Conservation (phyloP, 2,113 vertebrate species). For the Apodemus speciosus region DNA sequence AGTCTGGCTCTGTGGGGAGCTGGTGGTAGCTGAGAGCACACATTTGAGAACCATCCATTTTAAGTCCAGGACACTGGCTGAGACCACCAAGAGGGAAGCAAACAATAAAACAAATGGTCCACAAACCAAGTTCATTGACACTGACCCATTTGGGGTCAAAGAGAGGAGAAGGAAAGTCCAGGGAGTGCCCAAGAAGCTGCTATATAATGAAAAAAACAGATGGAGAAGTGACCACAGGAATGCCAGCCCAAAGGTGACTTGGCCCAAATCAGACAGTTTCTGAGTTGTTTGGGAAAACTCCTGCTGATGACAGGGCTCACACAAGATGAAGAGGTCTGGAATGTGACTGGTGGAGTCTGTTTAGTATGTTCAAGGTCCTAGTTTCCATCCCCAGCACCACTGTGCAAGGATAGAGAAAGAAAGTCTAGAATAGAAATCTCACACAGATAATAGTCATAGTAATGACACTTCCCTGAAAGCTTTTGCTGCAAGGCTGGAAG, state of each 20-base stretch:
- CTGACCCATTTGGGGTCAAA: not conserved
- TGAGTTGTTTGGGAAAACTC: not conserved
- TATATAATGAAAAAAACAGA: not conserved
- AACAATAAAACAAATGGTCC: conserved; percentile 32
- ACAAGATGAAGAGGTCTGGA: not conserved
- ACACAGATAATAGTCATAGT: not conserved
- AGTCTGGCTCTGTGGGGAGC: not conserved
- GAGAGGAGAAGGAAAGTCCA: not conserved
- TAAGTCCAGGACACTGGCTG: not conserved
- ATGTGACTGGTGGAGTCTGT: not conserved
- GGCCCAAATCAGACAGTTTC: not conserved
- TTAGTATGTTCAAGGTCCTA: not conserved
- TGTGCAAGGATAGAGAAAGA: not conserved
- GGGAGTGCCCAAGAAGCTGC: not conserved
- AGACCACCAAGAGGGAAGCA: conserved; percentile 39
- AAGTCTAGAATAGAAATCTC: not conserved
- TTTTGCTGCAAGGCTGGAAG: not conserved
- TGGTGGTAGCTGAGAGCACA: not conserved
- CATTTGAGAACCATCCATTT: conserved; percentile 13
- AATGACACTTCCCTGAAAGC: not conserved
- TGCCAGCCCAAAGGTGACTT: not conserved
- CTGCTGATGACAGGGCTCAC: not conserved
- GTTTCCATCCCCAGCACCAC: not conserved
- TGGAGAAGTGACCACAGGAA: not conserved
- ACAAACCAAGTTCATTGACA: not conserved